Evolutionary conservation across 1,140 invertebrate genomes (phyloP).

Genomic region (Drosophila biarmipes): DNA sequence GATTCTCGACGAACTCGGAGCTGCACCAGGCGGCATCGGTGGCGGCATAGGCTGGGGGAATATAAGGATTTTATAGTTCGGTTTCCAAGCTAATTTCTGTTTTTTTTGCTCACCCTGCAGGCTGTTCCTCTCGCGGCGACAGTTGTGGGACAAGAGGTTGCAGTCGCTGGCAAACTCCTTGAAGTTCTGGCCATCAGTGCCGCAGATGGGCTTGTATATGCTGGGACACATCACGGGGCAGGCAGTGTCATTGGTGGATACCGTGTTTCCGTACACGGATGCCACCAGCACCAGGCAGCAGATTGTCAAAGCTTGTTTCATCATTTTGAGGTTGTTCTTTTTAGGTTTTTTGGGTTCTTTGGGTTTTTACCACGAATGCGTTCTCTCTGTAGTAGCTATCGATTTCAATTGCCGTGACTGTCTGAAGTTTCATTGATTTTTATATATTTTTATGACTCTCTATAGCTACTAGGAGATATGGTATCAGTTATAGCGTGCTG

Average conservation of each 20-base stretch:
- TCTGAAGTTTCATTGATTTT: slow-evolving; percentile 65
- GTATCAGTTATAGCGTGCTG: slow-evolving; percentile 51
- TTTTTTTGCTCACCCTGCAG: slow-evolving; percentile 38
- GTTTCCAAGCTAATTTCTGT: neutral
- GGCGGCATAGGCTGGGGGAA: slow-evolving; percentile 45
- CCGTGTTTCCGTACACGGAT: slow-evolving; percentile 55
- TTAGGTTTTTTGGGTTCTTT: neutral
- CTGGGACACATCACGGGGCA: slow-evolving; percentile 65
- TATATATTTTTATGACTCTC: slow-evolving; percentile 62
- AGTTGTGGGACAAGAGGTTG: slow-evolving; percentile 65
- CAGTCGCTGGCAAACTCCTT: slow-evolving; percentile 72
- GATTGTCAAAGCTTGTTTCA: slow-evolving; percentile 40
- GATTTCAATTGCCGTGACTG: slow-evolving; percentile 72
- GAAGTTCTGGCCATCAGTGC: slow-evolving; percentile 63
- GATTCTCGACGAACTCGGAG: slow-evolving; percentile 63
- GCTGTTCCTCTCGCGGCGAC: slow-evolving; percentile 58
- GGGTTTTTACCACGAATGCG: slow-evolving; percentile 29
- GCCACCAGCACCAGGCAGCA: slow-evolving; percentile 50
- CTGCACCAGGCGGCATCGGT: slow-evolving; percentile 76
- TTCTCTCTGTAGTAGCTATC: slow-evolving; percentile 56
- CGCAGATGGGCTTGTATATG: slow-evolving; percentile 70
- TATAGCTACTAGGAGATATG: slow-evolving; percentile 25
- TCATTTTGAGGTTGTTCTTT: slow-evolving; percentile 39
- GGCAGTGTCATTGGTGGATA: slow-evolving; percentile 60
- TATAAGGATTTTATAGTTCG: neutral